Percentiles rank a stretch among this genome's conserved stretches.
phyloP scores from a whole-genome alignment of 1,140 invertebrate species.

The Ceratina calcarata region DNA sequence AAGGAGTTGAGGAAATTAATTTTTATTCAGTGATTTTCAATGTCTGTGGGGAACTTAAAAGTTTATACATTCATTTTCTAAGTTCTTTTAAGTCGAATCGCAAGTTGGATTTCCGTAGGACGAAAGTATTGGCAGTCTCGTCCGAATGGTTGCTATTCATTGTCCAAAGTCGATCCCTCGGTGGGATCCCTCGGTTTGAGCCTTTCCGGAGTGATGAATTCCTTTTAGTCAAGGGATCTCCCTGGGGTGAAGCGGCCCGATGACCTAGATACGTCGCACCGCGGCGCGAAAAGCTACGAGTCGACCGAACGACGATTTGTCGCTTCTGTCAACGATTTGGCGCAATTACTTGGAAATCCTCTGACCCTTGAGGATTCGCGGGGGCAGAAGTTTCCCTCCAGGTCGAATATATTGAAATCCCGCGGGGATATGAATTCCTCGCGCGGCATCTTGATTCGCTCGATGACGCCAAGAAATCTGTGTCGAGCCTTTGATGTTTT shows the following conservation, averaged over 20 bases:
- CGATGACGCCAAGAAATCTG: constrained; percentile 15
- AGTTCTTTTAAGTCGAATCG: no score
- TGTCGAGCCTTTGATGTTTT: constrained; percentile 5
- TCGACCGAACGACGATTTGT: constrained; percentile 30
- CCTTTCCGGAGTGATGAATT: constrained; percentile 24
- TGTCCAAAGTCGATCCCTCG: not conserved
- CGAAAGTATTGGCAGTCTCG: no score
- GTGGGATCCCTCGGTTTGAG: not conserved
- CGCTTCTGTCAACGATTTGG: constrained; percentile 39
- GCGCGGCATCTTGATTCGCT: not conserved
- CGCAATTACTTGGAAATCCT: constrained; percentile 54
- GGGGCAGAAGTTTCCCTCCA: constrained; percentile 7
- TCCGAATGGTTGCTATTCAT: not conserved
- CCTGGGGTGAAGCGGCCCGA: not conserved
- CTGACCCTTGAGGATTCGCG: not conserved
- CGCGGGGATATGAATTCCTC: constrained; percentile 31
- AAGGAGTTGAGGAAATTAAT: no score
- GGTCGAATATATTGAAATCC: constrained; percentile 40
- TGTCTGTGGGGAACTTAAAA: no score
- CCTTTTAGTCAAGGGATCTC: constrained; percentile 14
- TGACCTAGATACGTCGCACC: constrained; percentile 43
- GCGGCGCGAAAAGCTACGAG: not conserved
- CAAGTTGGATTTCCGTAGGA: no score
- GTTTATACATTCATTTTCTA: no score
- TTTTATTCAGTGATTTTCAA: no score